Evolutionary conservation across 2,797 vertebrate species (phyloP).

Genomic region (Pipistrellus pygmaeus): DNA sequence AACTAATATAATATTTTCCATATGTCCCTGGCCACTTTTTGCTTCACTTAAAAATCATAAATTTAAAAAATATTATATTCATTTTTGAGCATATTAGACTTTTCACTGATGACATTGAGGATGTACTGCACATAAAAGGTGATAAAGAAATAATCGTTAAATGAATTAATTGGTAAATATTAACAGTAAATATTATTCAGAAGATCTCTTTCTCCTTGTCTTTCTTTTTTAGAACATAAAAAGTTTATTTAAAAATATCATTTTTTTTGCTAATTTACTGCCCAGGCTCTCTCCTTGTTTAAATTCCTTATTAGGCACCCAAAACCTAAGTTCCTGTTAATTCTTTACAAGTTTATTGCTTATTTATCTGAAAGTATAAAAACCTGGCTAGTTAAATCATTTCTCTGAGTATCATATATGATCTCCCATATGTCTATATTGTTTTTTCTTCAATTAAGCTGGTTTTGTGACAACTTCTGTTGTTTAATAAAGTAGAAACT

Average conservation of each 20-base stretch:
- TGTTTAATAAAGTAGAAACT: neutral
- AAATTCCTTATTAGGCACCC: neutral
- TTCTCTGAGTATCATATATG: neutral
- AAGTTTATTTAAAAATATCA: neutral
- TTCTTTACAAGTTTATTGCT: neutral
- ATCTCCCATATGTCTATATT: neutral
- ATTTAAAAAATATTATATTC: slow-evolving; percentile 5
- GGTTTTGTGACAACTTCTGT: neutral
- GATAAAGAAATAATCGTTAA: neutral
- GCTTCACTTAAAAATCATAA: neutral
- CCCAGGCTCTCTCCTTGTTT: neutral
- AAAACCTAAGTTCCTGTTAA: neutral
- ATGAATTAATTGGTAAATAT: neutral
- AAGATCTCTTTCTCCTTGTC: neutral
- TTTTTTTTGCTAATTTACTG: neutral
- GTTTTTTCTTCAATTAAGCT: neutral
- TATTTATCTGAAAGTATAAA: neutral
- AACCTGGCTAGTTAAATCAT: neutral
- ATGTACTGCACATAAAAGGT: neutral
- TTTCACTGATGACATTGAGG: neutral
- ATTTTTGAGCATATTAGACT: slow-evolving; percentile 1
- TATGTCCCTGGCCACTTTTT: neutral
- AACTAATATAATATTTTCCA: slow-evolving; percentile 56
- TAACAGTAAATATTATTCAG: neutral
- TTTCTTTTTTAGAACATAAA: neutral